phyloP scores from a whole-genome alignment of 1,140 invertebrate genomes.

The Probaryconus sp. region DNA sequence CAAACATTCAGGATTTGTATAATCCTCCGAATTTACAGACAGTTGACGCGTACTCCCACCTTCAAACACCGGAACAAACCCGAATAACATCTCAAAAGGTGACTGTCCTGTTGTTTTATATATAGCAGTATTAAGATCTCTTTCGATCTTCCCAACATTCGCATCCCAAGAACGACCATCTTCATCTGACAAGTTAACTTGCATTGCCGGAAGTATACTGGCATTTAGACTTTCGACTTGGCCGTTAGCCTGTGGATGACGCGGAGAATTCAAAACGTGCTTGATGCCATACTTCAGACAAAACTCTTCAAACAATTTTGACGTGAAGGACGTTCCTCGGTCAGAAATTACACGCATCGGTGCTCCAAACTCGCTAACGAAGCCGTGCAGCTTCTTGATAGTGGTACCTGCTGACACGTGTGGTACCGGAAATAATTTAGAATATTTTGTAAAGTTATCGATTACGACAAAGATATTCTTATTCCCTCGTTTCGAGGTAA shows the following conservation, averaged over 20 bases:
- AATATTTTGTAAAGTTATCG: constrained; percentile 32
- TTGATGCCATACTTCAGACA: constrained; percentile 51
- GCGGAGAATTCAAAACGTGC: constrained; percentile 56
- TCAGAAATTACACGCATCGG: constrained; percentile 5
- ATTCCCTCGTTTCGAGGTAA: background rate
- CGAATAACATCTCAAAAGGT: constrained; percentile 5
- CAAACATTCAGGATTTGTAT: constrained; percentile 1
- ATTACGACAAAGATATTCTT: constrained; percentile 20
- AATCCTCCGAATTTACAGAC: constrained; percentile 2
- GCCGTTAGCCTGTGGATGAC: constrained; percentile 60
- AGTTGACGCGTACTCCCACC: background rate
- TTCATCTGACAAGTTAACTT: background rate
- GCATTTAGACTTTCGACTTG: constrained; percentile 33
- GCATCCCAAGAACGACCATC: background rate
- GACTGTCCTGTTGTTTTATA: background rate
- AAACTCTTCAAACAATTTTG: constrained; percentile 38
- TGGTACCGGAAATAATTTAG: constrained; percentile 4
- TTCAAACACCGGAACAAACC: constrained; percentile 5
- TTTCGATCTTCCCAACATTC: background rate
- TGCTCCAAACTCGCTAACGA: constrained; percentile 11
- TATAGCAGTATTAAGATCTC: background rate
- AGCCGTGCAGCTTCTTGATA: background rate
- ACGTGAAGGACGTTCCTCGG: constrained; percentile 22
- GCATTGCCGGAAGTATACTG: constrained; percentile 11
- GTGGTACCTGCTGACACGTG: background rate